Evolutionary conservation across 2,113 vertebrate genomes (phyloP).

Genomic region (Protobothrops flavoviridis): DNA sequence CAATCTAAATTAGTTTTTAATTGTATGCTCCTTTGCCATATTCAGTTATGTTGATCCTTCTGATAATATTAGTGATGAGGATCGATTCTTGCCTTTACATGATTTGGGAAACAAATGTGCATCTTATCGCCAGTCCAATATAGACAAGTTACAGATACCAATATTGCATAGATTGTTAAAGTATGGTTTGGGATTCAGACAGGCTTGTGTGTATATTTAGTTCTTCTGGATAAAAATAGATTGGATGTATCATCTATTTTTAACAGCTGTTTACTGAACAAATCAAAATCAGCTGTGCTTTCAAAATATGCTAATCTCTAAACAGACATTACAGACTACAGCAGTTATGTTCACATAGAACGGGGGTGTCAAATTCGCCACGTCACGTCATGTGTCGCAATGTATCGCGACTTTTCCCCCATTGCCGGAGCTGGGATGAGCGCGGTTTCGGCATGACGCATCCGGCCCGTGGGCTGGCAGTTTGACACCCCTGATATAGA

Average conservation of each 20-base stretch:
- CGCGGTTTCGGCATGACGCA: no score
- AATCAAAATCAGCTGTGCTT: not conserved
- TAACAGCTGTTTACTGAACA: not conserved
- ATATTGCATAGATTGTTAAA: not conserved
- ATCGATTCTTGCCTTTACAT: not conserved
- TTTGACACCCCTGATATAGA: no score
- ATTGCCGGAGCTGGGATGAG: no score
- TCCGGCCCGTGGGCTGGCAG: no score
- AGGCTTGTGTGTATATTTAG: not conserved
- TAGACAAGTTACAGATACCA: not conserved
- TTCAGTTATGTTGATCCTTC: not conserved
- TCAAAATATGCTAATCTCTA: not conserved
- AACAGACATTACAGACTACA: not conserved
- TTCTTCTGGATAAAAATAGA: not conserved
- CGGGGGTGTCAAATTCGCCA: no score
- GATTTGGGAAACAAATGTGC: not conserved
- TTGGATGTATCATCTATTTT: not conserved
- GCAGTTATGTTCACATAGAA: not conserved
- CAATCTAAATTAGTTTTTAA: slow-evolving; percentile 20
- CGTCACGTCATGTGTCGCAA: no score
- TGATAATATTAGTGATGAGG: not conserved
- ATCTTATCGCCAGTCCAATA: not conserved
- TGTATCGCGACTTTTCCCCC: no score
- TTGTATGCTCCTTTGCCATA: not conserved
- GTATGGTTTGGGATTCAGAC: not conserved